These are phyloP conservation scores for Phragmatobia fuliginosa DNA, from an alignment of 2,888 invertebrate genomes.

Conservation along the genomic window DNA sequence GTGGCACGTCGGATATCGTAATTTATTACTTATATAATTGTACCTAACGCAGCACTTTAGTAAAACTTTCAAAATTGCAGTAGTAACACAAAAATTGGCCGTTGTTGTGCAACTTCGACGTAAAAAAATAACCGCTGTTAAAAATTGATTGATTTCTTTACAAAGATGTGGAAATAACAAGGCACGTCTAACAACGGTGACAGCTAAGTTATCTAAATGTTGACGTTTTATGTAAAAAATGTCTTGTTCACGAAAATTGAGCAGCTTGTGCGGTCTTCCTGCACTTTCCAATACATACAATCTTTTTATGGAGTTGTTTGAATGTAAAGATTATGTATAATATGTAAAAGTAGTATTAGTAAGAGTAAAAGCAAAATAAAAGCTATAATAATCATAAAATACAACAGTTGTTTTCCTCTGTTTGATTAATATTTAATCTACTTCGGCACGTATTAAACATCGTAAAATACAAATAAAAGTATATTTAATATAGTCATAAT, in stretches of 20 bases:
- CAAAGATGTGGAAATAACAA: background rate
- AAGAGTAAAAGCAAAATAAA: background rate
- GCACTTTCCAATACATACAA: background rate
- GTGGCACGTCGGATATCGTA: slow-evolving; percentile 34
- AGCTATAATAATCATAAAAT: background rate
- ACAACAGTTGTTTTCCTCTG: background rate
- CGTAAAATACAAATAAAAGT: slow-evolving; percentile 22
- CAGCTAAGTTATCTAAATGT: background rate
- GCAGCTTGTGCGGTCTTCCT: background rate
- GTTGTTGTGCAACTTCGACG: background rate
- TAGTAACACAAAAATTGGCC: background rate
- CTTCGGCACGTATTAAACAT: slow-evolving; percentile 1
- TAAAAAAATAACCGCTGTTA: background rate
- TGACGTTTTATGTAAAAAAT: background rate
- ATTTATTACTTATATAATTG: slow-evolving; percentile 35
- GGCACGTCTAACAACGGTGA: background rate
- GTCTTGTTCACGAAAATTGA: background rate
- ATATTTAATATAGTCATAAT: slow-evolving; percentile 16
- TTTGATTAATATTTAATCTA: background rate
- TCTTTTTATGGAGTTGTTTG: background rate
- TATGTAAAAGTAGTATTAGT: background rate
- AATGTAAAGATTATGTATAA: background rate
- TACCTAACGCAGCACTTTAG: background rate
- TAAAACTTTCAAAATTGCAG: background rate
- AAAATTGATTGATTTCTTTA: background rate